Evolutionary conservation across 2,888 invertebrate species (phyloP).

Genomic region (Himalopsyche japonica): DNA sequence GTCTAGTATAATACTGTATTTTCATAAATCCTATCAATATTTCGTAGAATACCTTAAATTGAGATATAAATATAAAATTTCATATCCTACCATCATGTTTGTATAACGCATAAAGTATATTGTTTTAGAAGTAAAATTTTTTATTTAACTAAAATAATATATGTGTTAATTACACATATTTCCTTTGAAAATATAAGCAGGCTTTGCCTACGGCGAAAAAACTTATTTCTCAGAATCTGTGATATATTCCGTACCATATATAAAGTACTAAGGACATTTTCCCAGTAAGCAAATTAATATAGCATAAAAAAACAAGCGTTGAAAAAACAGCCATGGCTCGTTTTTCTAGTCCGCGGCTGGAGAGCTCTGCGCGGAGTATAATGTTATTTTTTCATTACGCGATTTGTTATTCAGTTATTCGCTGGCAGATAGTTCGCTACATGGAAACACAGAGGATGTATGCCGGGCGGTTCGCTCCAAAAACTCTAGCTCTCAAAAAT

Average conservation of each 20-base stretch:
- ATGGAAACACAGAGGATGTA: constrained; percentile 12
- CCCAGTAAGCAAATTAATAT: constrained; percentile 12
- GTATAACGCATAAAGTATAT: too few species aligned
- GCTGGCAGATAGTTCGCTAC: constrained; percentile 38
- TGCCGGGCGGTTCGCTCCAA: not conserved
- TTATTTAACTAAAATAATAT: too few species aligned
- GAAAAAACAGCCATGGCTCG: constrained; percentile 28
- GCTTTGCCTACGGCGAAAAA: not conserved
- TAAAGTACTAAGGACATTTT: not conserved
- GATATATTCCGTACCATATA: not conserved
- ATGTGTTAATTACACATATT: too few species aligned
- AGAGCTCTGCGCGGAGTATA: constrained; percentile 22
- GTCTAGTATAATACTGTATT: too few species aligned
- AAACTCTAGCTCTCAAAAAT: too few species aligned
- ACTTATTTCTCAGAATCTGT: not conserved
- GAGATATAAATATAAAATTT: too few species aligned
- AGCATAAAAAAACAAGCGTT: constrained; percentile 23
- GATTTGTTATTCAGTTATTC: constrained; percentile 42
- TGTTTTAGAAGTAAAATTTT: too few species aligned
- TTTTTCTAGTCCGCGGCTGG: constrained; percentile 10
- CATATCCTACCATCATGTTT: too few species aligned
- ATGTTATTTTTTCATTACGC: constrained; percentile 42
- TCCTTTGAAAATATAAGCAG: not conserved
- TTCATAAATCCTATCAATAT: too few species aligned
- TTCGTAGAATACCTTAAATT: too few species aligned